A percentile compares a stretch with the other conserved stretches of the same genome.
phyloP scores from a whole-genome alignment of 2,113 vertebrate genomes.

The Carassius carassius region DNA sequence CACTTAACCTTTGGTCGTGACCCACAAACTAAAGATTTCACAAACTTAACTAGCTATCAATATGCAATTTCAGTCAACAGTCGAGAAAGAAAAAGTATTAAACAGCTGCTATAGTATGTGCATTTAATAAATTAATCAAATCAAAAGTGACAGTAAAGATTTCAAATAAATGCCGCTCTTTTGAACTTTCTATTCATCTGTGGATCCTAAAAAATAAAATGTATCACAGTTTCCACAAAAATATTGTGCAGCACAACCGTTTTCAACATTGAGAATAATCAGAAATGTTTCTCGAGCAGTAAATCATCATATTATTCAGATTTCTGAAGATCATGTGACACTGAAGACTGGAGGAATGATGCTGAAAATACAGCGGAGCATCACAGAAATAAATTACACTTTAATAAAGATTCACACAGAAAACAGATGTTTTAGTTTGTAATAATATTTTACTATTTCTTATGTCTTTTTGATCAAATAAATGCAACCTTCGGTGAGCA shows the following conservation, averaged over 20 bases:
- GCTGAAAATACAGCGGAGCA: not conserved
- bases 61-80: not conserved
- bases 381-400: not conserved
- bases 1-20: not conserved
- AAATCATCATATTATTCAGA: not conserved
- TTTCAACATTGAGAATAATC: not conserved
- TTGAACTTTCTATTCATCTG: not conserved
- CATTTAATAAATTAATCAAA: not conserved
- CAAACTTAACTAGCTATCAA: not conserved
- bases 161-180: not conserved
- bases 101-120: not conserved
- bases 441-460: not conserved
- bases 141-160: not conserved
- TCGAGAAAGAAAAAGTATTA: not conserved
- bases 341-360: not conserved
- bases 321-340: not conserved
- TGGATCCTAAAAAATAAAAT: not conserved
- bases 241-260: not conserved
- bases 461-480: not conserved
- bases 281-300: not conserved
- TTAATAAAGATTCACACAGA: not conserved
- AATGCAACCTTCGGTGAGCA: not conserved
- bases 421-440: accelerated
- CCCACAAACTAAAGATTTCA: not conserved
- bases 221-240: not conserved